These are phyloP conservation scores for Rhinophrynus dorsalis DNA, from an alignment of 2,797 vertebrate species.

Conservation along the genomic window DNA sequence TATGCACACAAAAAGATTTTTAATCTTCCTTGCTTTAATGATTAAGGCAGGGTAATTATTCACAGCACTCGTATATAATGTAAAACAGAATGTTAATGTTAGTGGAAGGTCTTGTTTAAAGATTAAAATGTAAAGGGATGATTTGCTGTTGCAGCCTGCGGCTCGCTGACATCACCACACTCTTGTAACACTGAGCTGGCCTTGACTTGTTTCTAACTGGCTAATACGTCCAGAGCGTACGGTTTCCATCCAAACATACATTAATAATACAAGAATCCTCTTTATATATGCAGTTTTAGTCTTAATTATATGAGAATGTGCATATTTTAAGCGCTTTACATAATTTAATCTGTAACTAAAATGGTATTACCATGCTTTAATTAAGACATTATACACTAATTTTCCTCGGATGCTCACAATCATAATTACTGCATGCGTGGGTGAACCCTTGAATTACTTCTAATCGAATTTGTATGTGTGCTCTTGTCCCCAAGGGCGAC, in stretches of 20 bases:
- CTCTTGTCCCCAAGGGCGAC: slow-evolving; percentile 49
- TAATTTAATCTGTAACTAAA: slow-evolving; percentile 65
- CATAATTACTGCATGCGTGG: slow-evolving; percentile 59
- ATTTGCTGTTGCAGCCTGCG: not conserved
- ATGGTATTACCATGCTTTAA: slow-evolving; percentile 62
- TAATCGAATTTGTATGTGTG: slow-evolving; percentile 56
- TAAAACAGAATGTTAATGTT: not conserved
- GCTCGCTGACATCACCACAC: not conserved
- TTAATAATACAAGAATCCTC: slow-evolving; percentile 51
- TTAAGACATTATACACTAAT: slow-evolving; percentile 68
- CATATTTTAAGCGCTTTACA: slow-evolving; percentile 56
- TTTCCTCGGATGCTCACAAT: slow-evolving; percentile 63
- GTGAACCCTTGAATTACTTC: slow-evolving; percentile 59
- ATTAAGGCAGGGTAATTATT: no score
- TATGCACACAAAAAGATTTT: no score
- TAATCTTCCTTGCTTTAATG: no score
- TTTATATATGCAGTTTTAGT: slow-evolving; percentile 54
- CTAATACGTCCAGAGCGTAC: slow-evolving; percentile 19
- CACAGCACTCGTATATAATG: not conserved
- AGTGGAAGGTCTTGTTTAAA: not conserved
- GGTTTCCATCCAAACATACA: slow-evolving; percentile 34
- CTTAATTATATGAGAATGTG: slow-evolving; percentile 58
- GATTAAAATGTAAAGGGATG: not conserved
- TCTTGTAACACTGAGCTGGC: not conserved
- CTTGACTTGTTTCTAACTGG: slow-evolving; percentile 7